Percentiles rank a stretch among this genome's conserved stretches.
These are phyloP conservation scores for Scyliorhinus canicula DNA, from an alignment of 2,797 vertebrate species.

Conservation along the genomic window DNA sequence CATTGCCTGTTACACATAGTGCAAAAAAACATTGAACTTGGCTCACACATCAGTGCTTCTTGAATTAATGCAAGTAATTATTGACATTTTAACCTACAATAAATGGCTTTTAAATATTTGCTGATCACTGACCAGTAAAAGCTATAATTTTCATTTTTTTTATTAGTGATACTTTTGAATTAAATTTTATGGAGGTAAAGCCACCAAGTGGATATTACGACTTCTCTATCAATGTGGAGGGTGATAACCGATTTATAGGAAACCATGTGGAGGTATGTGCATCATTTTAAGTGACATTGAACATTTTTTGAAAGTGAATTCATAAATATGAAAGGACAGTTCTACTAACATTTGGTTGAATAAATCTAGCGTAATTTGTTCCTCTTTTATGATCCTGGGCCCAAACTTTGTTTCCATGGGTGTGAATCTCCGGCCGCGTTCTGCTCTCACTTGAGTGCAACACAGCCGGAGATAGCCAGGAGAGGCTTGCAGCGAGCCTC, in stretches of 20 bases:
- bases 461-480: too few relatives aligned
- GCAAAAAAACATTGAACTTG: background rate
- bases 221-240: conserved; percentile 77
- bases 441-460: too few relatives aligned
- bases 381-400: background rate
- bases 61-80: background rate
- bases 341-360: background rate
- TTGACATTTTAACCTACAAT: background rate
- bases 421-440: background rate
- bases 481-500: too few relatives aligned
- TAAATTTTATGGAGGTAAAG: conserved; percentile 84
- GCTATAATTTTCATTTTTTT: conserved; percentile 27
- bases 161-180: conserved; percentile 77
- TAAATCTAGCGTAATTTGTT: background rate
- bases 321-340: background rate
- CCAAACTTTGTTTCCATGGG: background rate
- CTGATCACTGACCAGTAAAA: background rate
- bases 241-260: conserved; percentile 79
- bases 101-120: background rate
- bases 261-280: conserved; percentile 81
- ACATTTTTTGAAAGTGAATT: background rate
- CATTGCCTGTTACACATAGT: too few relatives aligned
- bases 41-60: background rate
- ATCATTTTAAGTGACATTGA: conserved; percentile 20
- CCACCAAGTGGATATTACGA: conserved; percentile 93